Base-by-base conservation (phyloP, 2,888 invertebrate species). In the Oegoconia quadripuncta region DNA sequence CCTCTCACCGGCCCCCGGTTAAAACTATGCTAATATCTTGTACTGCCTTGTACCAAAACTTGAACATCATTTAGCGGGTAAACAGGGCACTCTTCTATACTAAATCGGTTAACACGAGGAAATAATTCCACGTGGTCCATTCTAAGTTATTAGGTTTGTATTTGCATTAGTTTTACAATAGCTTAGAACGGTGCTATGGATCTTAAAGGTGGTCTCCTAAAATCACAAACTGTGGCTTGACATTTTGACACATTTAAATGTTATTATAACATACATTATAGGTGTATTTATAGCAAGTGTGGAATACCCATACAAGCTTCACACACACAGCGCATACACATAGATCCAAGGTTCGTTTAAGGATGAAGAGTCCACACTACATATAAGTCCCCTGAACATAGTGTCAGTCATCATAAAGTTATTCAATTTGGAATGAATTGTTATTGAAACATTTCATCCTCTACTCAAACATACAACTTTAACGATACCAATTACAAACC, bases 11-110 rank as follows among this genome's bases (percentile, higher is more conserved):
- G 27, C 5, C 27, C 8, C 27, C 8, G 27, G 12, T 6, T 60
- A 63, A 55, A 41, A 55, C 60, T 68, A 67, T 48, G 18, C 52
- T 63, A 64, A 50, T 45, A 51, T 50, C 52, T n/a, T 55, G 55
- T 53, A 55, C 50, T 47, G 39, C 44, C 45, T 41, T 29, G 11
- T 17, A 11, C 12, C 5, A 30, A 30, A 17, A 7, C 13, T 12
- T 17, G 16, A 30, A 11, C 18, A 8, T 18, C 17, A 30, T 5
- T 30, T 30, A 17, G 30, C 29, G n/a, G 29, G 18, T 12, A 18
- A 30, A 30, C 30, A 30, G 17, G 30, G 3, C 17, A 18, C n/a
- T 18, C 12, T 14, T 30, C 17, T 30, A 30, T 17, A 11, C 30
- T 30, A 30, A 18, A 30, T 23, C 11, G 9, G 11, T 11, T 17